These are phyloP conservation scores for Catocala nupta DNA, from an alignment of 2,888 invertebrate species.

Conservation along the genomic window DNA sequence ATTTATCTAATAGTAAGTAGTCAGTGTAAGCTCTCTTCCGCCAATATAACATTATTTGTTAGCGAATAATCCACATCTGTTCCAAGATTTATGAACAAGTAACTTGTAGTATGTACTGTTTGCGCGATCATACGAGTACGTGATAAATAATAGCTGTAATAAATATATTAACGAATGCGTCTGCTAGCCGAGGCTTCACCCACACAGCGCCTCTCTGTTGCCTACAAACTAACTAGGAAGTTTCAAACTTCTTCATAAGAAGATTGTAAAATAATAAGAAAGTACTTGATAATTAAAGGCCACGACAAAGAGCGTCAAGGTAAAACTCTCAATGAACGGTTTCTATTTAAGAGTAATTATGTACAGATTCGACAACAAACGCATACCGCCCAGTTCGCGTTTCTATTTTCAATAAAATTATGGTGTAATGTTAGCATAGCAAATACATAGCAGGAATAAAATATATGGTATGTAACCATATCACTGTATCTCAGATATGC, in stretches of 20 bases:
- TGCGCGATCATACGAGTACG: constrained; percentile 13
- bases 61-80: constrained; percentile 14
- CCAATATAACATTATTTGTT: constrained; percentile 1
- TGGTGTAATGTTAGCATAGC: too few species aligned
- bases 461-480: too few species aligned
- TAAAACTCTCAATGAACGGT: neutral
- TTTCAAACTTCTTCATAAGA: neutral
- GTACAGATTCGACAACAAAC: too few species aligned
- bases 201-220: constrained; percentile 19
- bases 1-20: too few species aligned
- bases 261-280: neutral
- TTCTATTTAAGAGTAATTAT: neutral
- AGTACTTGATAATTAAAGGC: constrained; percentile 1
- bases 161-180: constrained; percentile 34
- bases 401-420: too few species aligned
- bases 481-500: too few species aligned
- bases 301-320: neutral
- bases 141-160: constrained; percentile 33
- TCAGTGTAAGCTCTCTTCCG: neutral
- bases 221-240: neutral
- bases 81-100: constrained; percentile 17
- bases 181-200: constrained; percentile 20
- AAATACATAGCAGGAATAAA: too few species aligned
- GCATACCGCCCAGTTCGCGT: too few species aligned
- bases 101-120: constrained; percentile 9